Conservation (phyloP, 2,113 vertebrate genomes). For the Ovis aries region ARS-UI_Ramb_v3.0 NC_056075.1:26232001-26232500, state of each 20-base stretch:
- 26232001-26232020: background rate
- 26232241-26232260: background rate
- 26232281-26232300: background rate
- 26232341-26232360: background rate
- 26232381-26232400: background rate
- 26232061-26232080: background rate
- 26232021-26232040: background rate
- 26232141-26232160: background rate
- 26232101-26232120: background rate
- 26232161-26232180: background rate
- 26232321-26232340: background rate
- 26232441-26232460: background rate
- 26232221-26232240: background rate
- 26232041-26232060: background rate
- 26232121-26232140: background rate
- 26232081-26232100: background rate
- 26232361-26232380: background rate
- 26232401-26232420: background rate
- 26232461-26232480: background rate
- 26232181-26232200: background rate
- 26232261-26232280: background rate
- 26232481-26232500: background rate
- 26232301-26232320: background rate
- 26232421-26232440: background rate
- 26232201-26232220: background rate